Evolutionary conservation across 2,113 vertebrate genomes (phyloP).

Genomic region (Tympanuchus pallidicinctus): DNA sequence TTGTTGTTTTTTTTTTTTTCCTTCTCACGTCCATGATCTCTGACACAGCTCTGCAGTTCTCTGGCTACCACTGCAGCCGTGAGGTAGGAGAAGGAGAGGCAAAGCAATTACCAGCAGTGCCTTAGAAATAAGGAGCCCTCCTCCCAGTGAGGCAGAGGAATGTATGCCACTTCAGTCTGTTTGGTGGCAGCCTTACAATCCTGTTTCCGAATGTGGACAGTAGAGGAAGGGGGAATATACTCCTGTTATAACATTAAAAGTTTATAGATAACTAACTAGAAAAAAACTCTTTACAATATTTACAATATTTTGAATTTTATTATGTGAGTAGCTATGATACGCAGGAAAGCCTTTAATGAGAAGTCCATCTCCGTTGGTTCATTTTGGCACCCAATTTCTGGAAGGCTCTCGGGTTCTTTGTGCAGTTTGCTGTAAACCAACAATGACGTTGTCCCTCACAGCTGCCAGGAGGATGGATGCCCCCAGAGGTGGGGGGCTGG

Average conservation of each 20-base stretch:
- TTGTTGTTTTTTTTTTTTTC: neutral
- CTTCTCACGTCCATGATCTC: neutral
- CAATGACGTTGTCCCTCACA: neutral
- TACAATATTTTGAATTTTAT: neutral
- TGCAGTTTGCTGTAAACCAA: neutral
- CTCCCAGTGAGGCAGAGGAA: neutral
- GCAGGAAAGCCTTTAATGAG: neutral
- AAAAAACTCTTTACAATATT: neutral
- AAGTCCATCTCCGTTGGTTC: neutral
- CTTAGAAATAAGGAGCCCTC: neutral
- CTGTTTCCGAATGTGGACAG: neutral
- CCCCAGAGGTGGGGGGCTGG: neutral
- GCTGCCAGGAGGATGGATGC: neutral
- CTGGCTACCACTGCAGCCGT: neutral
- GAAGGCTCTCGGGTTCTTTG: neutral
- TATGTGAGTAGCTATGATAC: neutral
- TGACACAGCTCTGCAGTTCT: neutral
- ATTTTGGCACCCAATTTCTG: neutral
- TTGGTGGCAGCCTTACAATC: neutral
- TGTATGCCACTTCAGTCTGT: neutral
- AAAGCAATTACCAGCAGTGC: neutral
- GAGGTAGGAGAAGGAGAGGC: neutral
- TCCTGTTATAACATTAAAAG: neutral
- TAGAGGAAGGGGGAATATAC: neutral
- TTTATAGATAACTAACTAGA: neutral